Evolutionary conservation across 2,888 invertebrate species (phyloP), one percentile per base, ranked within the genome.

Genomic region (Lampropteryx suffumata): DNA sequence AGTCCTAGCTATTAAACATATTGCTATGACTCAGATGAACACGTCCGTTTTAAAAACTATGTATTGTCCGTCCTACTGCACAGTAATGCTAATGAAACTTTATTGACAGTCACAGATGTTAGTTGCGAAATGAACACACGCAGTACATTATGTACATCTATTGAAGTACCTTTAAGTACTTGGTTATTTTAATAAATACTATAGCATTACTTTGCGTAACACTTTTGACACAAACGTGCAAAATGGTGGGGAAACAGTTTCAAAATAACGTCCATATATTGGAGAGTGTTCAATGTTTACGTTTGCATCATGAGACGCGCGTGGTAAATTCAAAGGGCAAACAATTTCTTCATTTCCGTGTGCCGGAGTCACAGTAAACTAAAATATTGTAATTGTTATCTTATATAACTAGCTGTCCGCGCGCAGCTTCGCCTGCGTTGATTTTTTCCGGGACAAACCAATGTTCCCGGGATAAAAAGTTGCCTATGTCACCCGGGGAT

Each of bases 221-320:
- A 33, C 41, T 43, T 52, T 62, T 62, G 64, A 62, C 64, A 64
- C 45, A 32, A 41, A 56, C 48, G 50, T 63, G 68, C 56, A 55
- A 69, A 72, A 62, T 50, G 17, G 49, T 62, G 59, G 46, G 52
- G 54, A 56, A 56, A 61, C 56, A 37, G 24, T 51, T 52, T 50
- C 61, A 64, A 57, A 67, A 62, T 57, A 62, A 60, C 58, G 55
- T 60, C 49, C 51, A 45, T 61, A 61, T 63, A 62, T 58, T 53
- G 58, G 61, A 46, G 62, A 63, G 61, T 62, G 55, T 54, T 41
- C 51, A 52, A 28, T 49, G 55, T 50, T 52, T 41, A 48, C 46
- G 51, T 47, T 45, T 26, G 37, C 42, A 50, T 54, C 51, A 50
- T 42, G 30, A 48, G 45, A 48, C 43, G 52, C 45, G 51, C 43